Conservation (phyloP, 1,140 invertebrate genomes). For the Bombus turneri region DNA sequence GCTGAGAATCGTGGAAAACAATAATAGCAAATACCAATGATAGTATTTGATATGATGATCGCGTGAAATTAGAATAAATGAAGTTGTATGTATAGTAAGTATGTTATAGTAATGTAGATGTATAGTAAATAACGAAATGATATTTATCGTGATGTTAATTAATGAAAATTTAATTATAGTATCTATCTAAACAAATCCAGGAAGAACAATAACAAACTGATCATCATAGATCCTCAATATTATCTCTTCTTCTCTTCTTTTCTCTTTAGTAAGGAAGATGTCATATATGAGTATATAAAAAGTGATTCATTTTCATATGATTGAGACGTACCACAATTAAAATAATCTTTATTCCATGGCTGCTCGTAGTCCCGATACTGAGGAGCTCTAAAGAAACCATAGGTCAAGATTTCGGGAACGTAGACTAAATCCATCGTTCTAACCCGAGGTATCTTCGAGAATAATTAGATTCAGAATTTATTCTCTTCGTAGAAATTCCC, state of each 20-base stretch:
- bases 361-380: conserved; percentile 83
- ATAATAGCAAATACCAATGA: background rate
- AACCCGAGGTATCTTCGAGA: background rate
- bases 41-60: background rate
- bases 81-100: background rate
- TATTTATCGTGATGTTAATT: background rate
- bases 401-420: conserved; percentile 78
- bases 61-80: background rate
- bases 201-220: background rate
- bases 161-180: background rate
- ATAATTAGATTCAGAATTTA: background rate
- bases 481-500: background rate
- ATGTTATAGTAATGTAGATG: background rate
- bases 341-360: conserved; percentile 78
- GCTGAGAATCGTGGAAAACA: background rate
- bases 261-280: background rate
- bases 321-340: conserved; percentile 70
- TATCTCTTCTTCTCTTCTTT: background rate
- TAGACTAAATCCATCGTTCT: conserved; percentile 78
- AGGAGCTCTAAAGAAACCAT: conserved; percentile 79
- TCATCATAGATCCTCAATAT: background rate
- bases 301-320: background rate
- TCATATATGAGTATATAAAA: background rate
- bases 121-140: background rate
- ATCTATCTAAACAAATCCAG: background rate